Base-by-base conservation (phyloP, 1,140 invertebrate species). In the Brevipalpus yothersi region DNA sequence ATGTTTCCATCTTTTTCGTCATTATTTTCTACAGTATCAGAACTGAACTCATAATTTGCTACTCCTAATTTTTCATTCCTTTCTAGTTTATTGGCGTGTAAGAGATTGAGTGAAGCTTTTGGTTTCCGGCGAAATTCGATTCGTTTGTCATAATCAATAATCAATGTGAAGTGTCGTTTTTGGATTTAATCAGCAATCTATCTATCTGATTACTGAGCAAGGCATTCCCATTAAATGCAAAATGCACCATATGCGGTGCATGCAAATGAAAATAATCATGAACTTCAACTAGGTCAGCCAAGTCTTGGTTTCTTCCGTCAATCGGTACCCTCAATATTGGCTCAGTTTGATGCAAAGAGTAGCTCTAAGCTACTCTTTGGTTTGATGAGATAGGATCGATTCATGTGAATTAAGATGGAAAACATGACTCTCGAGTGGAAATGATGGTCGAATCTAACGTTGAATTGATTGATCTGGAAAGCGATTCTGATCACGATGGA, bases 201-300 rank as follows among this genome's bases (percentile, higher is more conserved):
- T 84, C 85, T 53, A n/a, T n/a, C n/a, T n/a, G 86, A 83, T 64
- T 91, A 89, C 70, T 86, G 87, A 45, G 84, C 84, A 60, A 86
- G 88, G 86, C 84, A 68, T 86, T 86, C 70, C 81, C 82, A 64
- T 81, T 80, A 63, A 41, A 60, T 56, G 71, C 71, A 15, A 76
- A 83, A 75, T 84, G 86, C 63, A 78, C 80, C 65, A 77, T 77
- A 62, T 75, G 79, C 65, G 85, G 88, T 69, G 78, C 82, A 53
- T 84, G 88, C 59, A 75, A 89, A 45, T 72, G 88, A 60, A 79
- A 89, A n/a, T 55, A 87, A 84, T 65, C 85, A 84, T 3, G 80
- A 83, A 63, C 82, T 85, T 68, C 86, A 85, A 13, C 80, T 90
- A 57, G 85, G 83, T 70, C 82, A 87, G 69, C 86, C 89, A 64